Conservation (phyloP, 2,797 vertebrate species). For the Pipistrellus kuhlii region DNA sequence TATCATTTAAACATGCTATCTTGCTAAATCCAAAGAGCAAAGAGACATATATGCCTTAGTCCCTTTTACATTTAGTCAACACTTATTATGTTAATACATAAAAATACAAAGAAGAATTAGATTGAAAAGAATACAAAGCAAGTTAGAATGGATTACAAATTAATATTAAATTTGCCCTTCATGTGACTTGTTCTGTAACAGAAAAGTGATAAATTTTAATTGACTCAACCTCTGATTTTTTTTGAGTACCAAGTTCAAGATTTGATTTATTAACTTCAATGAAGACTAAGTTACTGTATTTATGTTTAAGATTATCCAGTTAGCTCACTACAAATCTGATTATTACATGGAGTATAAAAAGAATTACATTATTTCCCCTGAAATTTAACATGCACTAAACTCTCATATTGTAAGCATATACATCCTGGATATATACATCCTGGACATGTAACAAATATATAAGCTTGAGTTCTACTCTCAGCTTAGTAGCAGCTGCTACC, state of each 20-base stretch:
- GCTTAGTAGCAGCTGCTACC: too few species aligned
- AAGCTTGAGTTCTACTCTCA: too few species aligned
- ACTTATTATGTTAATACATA: constrained; percentile 78
- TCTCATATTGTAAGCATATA: too few species aligned
- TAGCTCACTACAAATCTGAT: constrained; percentile 72
- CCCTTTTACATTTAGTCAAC: constrained; percentile 80
- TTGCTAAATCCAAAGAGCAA: constrained; percentile 76
- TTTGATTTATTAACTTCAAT: constrained; percentile 75
- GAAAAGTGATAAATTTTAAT: constrained; percentile 72
- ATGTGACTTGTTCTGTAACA: constrained; percentile 70
- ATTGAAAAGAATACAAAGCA: constrained; percentile 75
- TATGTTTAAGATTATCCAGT: constrained; percentile 74
- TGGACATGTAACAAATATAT: too few species aligned
- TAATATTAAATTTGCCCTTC: constrained; percentile 21
- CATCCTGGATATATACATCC: too few species aligned
- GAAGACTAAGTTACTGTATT: constrained; percentile 69
- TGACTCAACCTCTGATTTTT: background rate
- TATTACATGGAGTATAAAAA: background rate
- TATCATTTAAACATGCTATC: constrained; percentile 82
- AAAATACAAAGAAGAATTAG: constrained; percentile 77
- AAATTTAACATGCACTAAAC: background rate
- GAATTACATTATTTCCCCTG: constrained; percentile 65
- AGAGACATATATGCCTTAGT: constrained; percentile 56
- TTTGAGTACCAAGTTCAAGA: constrained; percentile 51
- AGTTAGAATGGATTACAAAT: constrained; percentile 73